Evolutionary conservation across 1,140 invertebrate species (phyloP).

Genomic region (Tetraneura akinire): DNA sequence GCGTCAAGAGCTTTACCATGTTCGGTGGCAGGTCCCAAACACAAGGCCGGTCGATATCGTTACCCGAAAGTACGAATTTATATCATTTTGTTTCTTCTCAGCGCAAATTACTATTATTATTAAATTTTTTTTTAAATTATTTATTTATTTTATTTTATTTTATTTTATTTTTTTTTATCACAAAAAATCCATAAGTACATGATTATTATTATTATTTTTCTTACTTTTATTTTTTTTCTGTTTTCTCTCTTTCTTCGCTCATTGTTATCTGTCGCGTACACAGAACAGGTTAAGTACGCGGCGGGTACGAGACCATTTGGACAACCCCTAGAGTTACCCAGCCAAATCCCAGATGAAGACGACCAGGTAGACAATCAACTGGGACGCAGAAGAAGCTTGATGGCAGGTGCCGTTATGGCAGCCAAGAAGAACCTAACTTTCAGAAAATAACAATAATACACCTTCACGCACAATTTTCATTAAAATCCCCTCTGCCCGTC

Average conservation of each 20-base stretch:
- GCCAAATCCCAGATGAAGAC: constrained; percentile 63
- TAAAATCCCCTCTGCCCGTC: neutral
- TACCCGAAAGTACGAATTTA: constrained; percentile 75
- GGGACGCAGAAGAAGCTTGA: constrained; percentile 35
- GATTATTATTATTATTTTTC: constrained; percentile 19
- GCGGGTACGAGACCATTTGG: constrained; percentile 73
- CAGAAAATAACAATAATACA: constrained; percentile 18
- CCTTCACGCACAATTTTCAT: too few relatives aligned
- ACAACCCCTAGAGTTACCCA: constrained; percentile 66
- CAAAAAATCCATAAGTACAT: neutral
- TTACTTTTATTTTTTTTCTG: neutral
- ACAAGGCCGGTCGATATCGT: constrained; percentile 74
- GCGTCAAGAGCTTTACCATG: constrained; percentile 73
- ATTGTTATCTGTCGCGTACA: neutral
- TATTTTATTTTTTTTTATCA: neutral
- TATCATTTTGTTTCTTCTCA: constrained; percentile 61
- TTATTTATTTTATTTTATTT: neutral
- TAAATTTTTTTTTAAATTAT: constrained; percentile 51
- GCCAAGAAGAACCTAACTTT: constrained; percentile 44
- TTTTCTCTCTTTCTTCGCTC: neutral
- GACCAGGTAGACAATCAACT: constrained; percentile 18
- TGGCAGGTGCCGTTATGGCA: constrained; percentile 23
- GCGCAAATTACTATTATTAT: constrained; percentile 53
- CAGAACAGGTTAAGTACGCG: constrained; percentile 58
- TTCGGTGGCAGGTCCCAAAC: constrained; percentile 65